phyloP scores from a whole-genome alignment of 2,888 invertebrate genomes.

The Zhuqinia jingwanae region DNA sequence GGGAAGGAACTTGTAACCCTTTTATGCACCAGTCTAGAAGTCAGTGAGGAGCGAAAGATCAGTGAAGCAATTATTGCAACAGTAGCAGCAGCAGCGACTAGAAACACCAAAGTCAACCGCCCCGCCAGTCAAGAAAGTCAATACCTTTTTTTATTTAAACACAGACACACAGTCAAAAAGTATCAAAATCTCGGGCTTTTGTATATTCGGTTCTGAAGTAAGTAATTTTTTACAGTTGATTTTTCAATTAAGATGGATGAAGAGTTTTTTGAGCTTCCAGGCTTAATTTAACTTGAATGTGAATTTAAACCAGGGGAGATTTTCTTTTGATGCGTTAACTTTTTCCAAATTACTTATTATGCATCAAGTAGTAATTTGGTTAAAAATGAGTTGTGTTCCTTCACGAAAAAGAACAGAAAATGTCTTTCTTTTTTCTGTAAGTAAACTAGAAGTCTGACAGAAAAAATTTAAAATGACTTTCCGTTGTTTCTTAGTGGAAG shows the following conservation, averaged over 20 bases:
- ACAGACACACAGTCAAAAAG: neutral
- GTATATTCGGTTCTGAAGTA: too few species aligned
- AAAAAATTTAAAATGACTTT: neutral
- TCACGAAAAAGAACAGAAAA: neutral
- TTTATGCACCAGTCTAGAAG: neutral
- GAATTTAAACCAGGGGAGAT: neutral
- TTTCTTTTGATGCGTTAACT: neutral
- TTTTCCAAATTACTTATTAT: neutral
- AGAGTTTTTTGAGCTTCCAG: neutral
- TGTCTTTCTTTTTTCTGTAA: too few species aligned
- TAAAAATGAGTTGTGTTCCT: neutral
- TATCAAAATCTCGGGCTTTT: too few species aligned
- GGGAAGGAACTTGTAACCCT: neutral
- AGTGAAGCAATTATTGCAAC: slow-evolving; percentile 10
- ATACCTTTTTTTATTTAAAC: too few species aligned
- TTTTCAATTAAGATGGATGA: slow-evolving; percentile 50
- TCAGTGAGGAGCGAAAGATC: slow-evolving; percentile 3
- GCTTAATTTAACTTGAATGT: neutral
- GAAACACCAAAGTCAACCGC: neutral
- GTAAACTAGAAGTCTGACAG: too few species aligned
- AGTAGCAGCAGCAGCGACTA: too few species aligned
- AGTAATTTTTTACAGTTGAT: slow-evolving; percentile 4
- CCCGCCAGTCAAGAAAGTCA: too few species aligned
- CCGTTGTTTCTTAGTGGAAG: neutral
- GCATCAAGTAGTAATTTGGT: neutral